Base-by-base conservation (phyloP, 2,797 vertebrate species). In the Sarcophilus harrisii region DNA sequence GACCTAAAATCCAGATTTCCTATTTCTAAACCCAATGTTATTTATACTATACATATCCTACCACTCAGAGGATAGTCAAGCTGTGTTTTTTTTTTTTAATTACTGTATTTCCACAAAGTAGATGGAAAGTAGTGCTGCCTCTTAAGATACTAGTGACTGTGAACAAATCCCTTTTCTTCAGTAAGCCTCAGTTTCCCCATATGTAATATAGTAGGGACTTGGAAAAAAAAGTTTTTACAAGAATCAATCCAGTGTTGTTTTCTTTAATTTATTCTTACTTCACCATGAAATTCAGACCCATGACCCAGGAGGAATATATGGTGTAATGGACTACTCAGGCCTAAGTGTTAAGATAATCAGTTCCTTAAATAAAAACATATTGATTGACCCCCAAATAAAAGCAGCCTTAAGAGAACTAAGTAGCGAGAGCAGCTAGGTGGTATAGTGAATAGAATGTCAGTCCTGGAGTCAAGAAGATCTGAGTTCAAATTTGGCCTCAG, bases 21-120 rank as follows among this genome's bases (percentile, higher is more conserved):
- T 95, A 32, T 57, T 90, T 96, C 66, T 45, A 59, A 93, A 57
- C 49, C 92, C 91, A 18, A 1, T 73, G 66, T 73, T 73, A 38
- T 38, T 73, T 38, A 38, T 73, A 38, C n/a, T 38, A 66, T 14
- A n/a, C 5, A 55, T 14, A 38, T 73, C 1, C 66, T 38, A 21
- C 66, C 5, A 8, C 16, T 38, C 38, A 1, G 66, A 28, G n/a
- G 16, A 21, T 1, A 21, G 66, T 8, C 66, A 73, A 73, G 18
- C 16, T 38, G 16, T 73, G 5, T 11, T 32, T 16, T 30, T 62
- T 58, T 73, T 73, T 38, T 38, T 38, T 8, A 18, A 73, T 38
- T 38, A 8, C 66, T 38, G n/a, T 73, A 73, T 73, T 73, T 73
- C n/a, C 18, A 38, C n/a, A 73, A 73, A n/a, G n/a, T 38, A 16